These are phyloP conservation scores for Notarius quadriscutis DNA, from an alignment of 2,113 vertebrate genomes.

Conservation along the genomic window DNA sequence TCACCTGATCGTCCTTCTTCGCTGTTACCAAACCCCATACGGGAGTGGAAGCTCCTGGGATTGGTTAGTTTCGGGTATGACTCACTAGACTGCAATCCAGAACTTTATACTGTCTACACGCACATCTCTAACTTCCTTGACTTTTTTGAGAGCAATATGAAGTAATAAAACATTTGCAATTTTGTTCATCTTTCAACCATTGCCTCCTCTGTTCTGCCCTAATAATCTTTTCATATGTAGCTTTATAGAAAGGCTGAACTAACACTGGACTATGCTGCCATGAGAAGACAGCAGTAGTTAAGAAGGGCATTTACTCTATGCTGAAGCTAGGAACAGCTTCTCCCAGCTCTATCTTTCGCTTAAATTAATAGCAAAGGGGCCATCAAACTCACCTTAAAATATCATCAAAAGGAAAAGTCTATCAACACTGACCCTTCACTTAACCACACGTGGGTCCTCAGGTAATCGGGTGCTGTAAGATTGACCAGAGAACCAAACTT, in stretches of 20 bases:
- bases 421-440: conserved; percentile 29
- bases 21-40: conserved; percentile 11
- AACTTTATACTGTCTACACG: conserved; percentile 91
- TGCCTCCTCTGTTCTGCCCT: conserved; percentile 15
- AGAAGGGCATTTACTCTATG: conserved; percentile 22
- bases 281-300: conserved; percentile 54
- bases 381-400: conserved; percentile 21
- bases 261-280: conserved; percentile 70
- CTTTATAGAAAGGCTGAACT: conserved; percentile 52
- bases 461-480: conserved; percentile 57
- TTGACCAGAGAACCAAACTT: conserved; percentile 55
- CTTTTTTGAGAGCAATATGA: conserved; percentile 94
- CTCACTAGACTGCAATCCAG: conserved; percentile 83
- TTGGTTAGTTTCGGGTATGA: conserved; percentile 97
- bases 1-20: conserved; percentile 38
- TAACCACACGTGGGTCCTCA: conserved; percentile 23
- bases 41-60: conserved; percentile 87
- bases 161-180: conserved; percentile 69
- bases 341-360: conserved; percentile 10
- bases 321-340: conserved; percentile 15
- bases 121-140: conserved; percentile 86
- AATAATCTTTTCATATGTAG: conserved; percentile 27
- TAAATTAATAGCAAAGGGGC: conserved; percentile 19
- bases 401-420: conserved; percentile 39
- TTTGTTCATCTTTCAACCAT: conserved; percentile 18